These are phyloP conservation scores for Archegozetes longisetosus DNA, from an alignment of 1,140 invertebrate species.

Conservation along the genomic window DNA sequence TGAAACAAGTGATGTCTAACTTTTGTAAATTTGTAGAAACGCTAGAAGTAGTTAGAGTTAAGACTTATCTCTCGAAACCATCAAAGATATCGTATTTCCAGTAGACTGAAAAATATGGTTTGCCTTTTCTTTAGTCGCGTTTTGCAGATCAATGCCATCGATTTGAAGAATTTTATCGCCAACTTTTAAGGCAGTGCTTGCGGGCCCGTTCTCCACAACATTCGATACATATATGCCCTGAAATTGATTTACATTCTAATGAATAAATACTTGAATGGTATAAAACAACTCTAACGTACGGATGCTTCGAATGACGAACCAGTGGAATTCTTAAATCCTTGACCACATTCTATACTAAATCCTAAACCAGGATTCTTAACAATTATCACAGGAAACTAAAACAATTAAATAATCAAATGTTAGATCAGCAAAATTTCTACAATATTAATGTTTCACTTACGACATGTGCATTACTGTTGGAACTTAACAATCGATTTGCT, in stretches of 20 bases:
- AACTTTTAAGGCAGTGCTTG: conserved; percentile 1
- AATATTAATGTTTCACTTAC: neutral
- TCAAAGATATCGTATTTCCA: neutral
- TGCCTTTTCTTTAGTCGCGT: neutral
- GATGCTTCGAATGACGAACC: neutral
- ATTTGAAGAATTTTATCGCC: neutral
- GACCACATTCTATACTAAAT: neutral
- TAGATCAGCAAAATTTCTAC: neutral
- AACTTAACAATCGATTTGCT: neutral
- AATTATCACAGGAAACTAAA: neutral
- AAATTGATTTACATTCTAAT: neutral
- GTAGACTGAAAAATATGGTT: neutral
- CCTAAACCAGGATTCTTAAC: neutral
- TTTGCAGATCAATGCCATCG: neutral
- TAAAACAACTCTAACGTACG: neutral
- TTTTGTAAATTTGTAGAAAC: conserved; percentile 23
- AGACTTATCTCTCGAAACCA: neutral
- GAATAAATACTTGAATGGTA: neutral
- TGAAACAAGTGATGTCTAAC: too few relatives aligned
- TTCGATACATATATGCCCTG: neutral
- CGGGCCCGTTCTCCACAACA: neutral
- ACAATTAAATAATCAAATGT: neutral
- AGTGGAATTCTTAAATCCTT: too few relatives aligned
- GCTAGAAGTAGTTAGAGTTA: neutral
- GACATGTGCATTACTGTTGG: neutral